Evolutionary conservation across 2,797 vertebrate genomes (phyloP), one percentile per base, ranked within the genome.

Genomic region (Coregonus ussuriensis): DNA sequence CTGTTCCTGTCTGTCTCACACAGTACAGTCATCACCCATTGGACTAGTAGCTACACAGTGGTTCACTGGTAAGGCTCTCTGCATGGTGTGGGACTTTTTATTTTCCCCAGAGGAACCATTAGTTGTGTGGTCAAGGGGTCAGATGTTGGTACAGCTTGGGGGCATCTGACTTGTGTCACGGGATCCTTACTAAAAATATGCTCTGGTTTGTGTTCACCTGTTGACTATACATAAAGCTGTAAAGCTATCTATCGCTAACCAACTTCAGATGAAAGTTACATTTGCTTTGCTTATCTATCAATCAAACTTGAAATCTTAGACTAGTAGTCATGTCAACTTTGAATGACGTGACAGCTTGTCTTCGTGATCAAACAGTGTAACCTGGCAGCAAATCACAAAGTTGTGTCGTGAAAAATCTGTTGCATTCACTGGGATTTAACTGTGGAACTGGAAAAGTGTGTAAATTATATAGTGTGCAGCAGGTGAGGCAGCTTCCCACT

Each of bases 31-130:
- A 62, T 31, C 74, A 62, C 51, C 85, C 80, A 65, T 76, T 95
- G 89, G 91, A 90, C 88, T 87, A 83, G 56, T 83, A 33, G 59
- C 77, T 67, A 33, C 51, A 65, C 56, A 21, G 76, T 41, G 56
- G 67, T n/a, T 67, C 56, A 51, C 71, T 6, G 81, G 79, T 83
- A 84, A 79, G 72, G 18, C 75, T 70, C n/a, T 41, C 41, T 47
- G 56, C 31, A 73, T 62, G 65, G 15, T 35, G 14, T 16, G 15
- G 51, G 59, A 33, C 73, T 63, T 54, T 11, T 3, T 47, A 66
- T 74, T 70, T 71, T 5, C n/a, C 21, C 31, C n/a, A 59, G 21
- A 52, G 70, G 56, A 0, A 62, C 53, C 25, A 31, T 67, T 71
- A 37, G 69, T 53, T 33, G 47, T 11, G 9, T 1, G 0, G 1